Evolutionary conservation across 2,888 invertebrate genomes (phyloP).

Genomic region (Gymnosoma rotundatum): DNA sequence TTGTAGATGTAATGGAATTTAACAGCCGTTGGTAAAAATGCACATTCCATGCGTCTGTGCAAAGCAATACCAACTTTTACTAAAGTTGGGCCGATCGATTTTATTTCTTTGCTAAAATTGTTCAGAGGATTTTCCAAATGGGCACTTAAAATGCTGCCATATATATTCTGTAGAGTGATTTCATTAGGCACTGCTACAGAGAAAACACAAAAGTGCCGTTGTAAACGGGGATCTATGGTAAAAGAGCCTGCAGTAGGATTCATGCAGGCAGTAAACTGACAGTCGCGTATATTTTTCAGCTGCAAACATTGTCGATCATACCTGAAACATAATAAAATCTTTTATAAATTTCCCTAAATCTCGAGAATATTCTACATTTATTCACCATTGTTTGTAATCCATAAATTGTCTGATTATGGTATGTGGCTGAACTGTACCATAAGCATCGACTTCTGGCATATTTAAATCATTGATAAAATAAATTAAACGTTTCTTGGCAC

Average conservation of each 20-base stretch:
- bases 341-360: neutral
- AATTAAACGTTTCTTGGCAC: conserved; percentile 88
- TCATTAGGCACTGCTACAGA: conserved; percentile 91
- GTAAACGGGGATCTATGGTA: conserved; percentile 95
- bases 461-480: conserved; percentile 98
- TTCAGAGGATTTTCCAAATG: conserved; percentile 87
- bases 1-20: conserved; percentile 98
- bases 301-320: conserved; percentile 90
- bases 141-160: conserved; percentile 90
- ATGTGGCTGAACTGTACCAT: conserved; percentile 97
- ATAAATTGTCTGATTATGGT: conserved; percentile 96
- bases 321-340: conserved; percentile 69
- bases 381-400: conserved; percentile 95
- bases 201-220: conserved; percentile 93
- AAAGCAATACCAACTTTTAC: conserved; percentile 89
- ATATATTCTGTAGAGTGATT: conserved; percentile 92
- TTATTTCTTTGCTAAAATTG: conserved; percentile 85
- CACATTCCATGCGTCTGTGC: conserved; percentile 88
- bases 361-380: neutral
- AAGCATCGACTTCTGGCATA: conserved; percentile 98
- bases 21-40: conserved; percentile 95
- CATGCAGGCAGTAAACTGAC: conserved; percentile 97
- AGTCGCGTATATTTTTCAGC: conserved; percentile 95
- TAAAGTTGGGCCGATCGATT: conserved; percentile 75
- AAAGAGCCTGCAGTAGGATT: conserved; percentile 99